These are phyloP conservation scores for Strigops habroptila DNA, from an alignment of 2,113 vertebrate species.

Conservation along the genomic window DNA sequence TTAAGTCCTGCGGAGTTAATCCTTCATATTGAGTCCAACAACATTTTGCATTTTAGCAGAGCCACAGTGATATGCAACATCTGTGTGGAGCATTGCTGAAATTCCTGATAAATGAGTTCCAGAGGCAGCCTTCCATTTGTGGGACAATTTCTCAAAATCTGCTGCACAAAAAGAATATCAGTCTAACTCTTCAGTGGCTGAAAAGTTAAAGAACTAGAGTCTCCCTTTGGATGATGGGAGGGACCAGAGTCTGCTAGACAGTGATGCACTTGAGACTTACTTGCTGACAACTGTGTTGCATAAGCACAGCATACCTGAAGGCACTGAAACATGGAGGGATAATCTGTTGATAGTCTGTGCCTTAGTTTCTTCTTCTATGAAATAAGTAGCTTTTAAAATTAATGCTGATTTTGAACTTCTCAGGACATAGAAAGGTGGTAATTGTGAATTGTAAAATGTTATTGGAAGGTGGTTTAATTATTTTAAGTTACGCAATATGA, in stretches of 20 bases:
- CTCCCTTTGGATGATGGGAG: not conserved
- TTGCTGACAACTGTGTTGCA: accelerated
- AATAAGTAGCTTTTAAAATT: not conserved
- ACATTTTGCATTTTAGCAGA: not conserved
- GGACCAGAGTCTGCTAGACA: not conserved
- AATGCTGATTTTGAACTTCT: not conserved
- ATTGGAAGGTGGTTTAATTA: not conserved
- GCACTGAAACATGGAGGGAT: not conserved
- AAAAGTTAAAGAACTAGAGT: not conserved
- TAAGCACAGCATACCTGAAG: not conserved
- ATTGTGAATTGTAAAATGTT: not conserved
- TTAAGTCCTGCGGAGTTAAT: slow-evolving; percentile 5
- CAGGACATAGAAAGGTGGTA: accelerated
- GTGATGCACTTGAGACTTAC: not conserved
- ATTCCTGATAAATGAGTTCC: slow-evolving; percentile 63
- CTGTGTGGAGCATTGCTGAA: slow-evolving; percentile 48
- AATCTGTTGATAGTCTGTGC: not conserved
- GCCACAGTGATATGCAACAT: not conserved
- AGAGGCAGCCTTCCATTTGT: slow-evolving; percentile 8
- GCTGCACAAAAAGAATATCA: not conserved
- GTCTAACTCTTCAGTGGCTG: not conserved
- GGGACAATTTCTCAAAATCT: not conserved
- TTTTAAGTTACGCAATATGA: not conserved
- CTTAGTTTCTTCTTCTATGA: not conserved
- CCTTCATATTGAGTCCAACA: not conserved